Percentiles rank a stretch among this genome's conserved stretches.
These are phyloP conservation scores for Amphimedon queenslandica DNA, from an alignment of 37 sponge, comb jelly and placozoan genomes.

Conservation along the genomic window DNA sequence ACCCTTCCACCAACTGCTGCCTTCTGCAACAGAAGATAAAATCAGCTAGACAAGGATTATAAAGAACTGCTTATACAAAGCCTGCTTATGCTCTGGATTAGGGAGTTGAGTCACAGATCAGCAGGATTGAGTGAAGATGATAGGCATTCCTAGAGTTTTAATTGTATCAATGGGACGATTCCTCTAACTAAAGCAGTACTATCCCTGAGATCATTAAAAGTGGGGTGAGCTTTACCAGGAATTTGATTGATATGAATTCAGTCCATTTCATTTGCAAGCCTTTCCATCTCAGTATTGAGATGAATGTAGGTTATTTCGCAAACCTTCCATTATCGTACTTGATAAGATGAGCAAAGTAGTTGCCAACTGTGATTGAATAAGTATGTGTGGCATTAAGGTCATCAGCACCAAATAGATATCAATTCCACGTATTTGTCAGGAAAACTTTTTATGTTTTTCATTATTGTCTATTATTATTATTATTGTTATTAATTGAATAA, in stretches of 20 bases:
- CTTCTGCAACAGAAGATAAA: conserved; percentile 41
- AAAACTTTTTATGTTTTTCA: too few relatives aligned
- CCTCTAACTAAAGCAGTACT: conserved; percentile 23
- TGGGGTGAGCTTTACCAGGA: conserved; percentile 21
- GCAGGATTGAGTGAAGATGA: too few relatives aligned
- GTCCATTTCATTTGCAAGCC: conserved; percentile 5
- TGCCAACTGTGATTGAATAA: conserved; percentile 9
- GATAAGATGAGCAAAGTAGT: conserved; percentile 26
- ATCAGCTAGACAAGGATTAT: conserved; percentile 46
- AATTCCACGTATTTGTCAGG: too few relatives aligned
- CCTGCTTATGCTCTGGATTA: too few relatives aligned
- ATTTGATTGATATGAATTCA: conserved; percentile 26
- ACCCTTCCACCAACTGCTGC: conserved; percentile 31
- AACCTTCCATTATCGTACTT: conserved; percentile 11
- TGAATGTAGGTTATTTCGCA: conserved; percentile 32
- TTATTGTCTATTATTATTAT: too few relatives aligned
- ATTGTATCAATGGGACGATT: conserved; percentile 21
- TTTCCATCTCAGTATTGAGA: conserved; percentile 32
- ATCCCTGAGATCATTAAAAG: conserved; percentile 35
- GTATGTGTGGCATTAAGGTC: conserved; percentile 11
- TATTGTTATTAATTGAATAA: too few relatives aligned
- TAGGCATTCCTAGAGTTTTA: conserved; percentile 47
- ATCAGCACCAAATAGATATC: conserved; percentile 33
- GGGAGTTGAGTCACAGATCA: too few relatives aligned
- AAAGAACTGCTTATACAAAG: conserved; percentile 65